Conservation (phyloP, 1,140 invertebrate genomes). For the Monomorium pharaonis region DNA sequence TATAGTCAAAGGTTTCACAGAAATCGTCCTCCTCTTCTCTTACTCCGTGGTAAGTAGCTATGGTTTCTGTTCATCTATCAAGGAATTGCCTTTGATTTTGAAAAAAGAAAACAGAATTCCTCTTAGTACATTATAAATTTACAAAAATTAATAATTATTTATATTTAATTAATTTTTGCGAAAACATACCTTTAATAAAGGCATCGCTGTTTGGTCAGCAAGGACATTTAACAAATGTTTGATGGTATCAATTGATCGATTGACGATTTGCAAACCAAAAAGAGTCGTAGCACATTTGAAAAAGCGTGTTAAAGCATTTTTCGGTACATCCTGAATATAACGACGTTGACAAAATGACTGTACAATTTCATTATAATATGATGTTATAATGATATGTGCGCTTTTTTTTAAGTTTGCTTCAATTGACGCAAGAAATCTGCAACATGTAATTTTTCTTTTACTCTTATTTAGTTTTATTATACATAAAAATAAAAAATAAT, state of each 20-base stretch:
- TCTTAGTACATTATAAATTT: no score
- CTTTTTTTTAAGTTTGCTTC: slow-evolving; percentile 82
- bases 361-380: slow-evolving; percentile 82
- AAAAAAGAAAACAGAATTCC: no score
- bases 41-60: no score
- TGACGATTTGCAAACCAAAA: slow-evolving; percentile 85
- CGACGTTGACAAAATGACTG: slow-evolving; percentile 76
- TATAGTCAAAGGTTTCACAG: no score
- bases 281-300: slow-evolving; percentile 82
- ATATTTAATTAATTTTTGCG: no score
- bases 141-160: no score
- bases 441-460: background rate
- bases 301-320: slow-evolving; percentile 62
- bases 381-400: slow-evolving; percentile 76
- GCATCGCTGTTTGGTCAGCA: slow-evolving; percentile 79
- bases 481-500: background rate
- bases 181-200: slow-evolving; percentile 82
- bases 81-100: no score
- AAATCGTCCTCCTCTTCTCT: no score
- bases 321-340: slow-evolving; percentile 77
- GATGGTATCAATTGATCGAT: slow-evolving; percentile 85
- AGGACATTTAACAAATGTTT: slow-evolving; percentile 85
- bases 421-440: slow-evolving; percentile 77
- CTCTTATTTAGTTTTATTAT: background rate
- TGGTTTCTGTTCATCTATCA: no score